Conservation (phyloP, 2,113 vertebrate genomes). For the Pungitius pungitius region DNA sequence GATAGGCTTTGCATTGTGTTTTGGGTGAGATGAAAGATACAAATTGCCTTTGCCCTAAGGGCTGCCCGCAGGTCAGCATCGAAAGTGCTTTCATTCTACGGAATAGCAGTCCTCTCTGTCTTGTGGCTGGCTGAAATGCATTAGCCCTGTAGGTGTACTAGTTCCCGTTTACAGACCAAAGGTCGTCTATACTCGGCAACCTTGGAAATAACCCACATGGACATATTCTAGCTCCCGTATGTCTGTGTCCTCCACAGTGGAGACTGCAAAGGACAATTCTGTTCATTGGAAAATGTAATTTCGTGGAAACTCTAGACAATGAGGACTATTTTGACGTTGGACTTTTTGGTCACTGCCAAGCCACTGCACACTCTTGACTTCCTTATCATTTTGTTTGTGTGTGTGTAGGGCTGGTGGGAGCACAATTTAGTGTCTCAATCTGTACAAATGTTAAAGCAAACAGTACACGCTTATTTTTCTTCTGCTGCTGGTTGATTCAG, state of each 20-base stretch:
- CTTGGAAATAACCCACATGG: conserved; percentile 58
- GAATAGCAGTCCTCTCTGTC: conserved; percentile 47
- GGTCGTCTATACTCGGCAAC: conserved; percentile 54
- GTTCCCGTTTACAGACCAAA: conserved; percentile 68
- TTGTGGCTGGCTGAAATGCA: conserved; percentile 64
- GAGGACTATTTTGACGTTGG: conserved; percentile 51
- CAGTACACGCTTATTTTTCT: conserved; percentile 44
- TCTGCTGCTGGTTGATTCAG: conserved; percentile 66
- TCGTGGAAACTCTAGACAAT: conserved; percentile 44
- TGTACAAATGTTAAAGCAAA: conserved; percentile 69
- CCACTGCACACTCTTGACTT: conserved; percentile 45
- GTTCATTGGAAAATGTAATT: conserved; percentile 47
- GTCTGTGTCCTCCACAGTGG: conserved; percentile 16
- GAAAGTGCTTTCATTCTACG: conserved; percentile 73
- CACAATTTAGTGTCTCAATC: conserved; percentile 66
- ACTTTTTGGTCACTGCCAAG: conserved; percentile 60
- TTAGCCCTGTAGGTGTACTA: conserved; percentile 64
- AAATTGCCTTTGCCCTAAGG: conserved; percentile 75
- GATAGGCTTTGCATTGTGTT: conserved; percentile 56
- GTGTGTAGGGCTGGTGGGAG: conserved; percentile 42
- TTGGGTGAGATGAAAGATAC: conserved; percentile 63
- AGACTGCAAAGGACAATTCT: conserved; percentile 44
- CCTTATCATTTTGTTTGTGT: conserved; percentile 41
- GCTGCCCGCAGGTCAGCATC: conserved; percentile 67
- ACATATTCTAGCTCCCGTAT: conserved; percentile 43